Conservation (phyloP, 1,140 invertebrate species). For the Ylistrum balloti region DNA sequence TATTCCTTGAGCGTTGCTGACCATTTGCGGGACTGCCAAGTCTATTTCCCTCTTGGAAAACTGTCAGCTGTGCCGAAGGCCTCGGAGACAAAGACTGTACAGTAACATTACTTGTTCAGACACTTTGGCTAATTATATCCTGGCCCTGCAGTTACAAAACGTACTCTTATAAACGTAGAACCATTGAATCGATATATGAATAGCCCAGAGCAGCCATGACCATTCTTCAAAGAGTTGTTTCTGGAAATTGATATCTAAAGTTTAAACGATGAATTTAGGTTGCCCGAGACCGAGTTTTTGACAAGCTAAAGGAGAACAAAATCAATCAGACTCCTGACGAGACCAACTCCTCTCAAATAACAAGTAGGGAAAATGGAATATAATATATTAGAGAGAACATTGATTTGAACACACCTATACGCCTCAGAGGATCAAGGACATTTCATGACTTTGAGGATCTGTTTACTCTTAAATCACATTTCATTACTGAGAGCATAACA, state of each 20-base stretch:
- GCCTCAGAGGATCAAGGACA: too few relatives aligned
- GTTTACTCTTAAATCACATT: too few relatives aligned
- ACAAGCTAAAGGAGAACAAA: neutral
- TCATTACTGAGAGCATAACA: too few relatives aligned
- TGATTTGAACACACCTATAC: too few relatives aligned
- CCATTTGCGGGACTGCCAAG: neutral
- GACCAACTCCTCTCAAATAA: neutral
- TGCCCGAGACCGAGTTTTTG: neutral
- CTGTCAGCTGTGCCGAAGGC: neutral
- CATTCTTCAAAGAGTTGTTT: neutral
- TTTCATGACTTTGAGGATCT: too few relatives aligned
- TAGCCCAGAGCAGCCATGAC: slow-evolving; percentile 6
- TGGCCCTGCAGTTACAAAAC: neutral
- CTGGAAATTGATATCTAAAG: slow-evolving; percentile 1
- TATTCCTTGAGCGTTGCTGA: neutral
- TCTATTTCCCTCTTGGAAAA: slow-evolving; percentile 10
- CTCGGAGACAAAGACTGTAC: neutral
- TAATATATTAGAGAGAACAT: too few relatives aligned
- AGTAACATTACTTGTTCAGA: neutral
- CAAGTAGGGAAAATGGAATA: neutral
- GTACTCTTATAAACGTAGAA: neutral
- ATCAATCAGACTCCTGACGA: neutral
- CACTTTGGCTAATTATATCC: slow-evolving; percentile 7
- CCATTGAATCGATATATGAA: neutral
- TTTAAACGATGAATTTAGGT: neutral